phyloP scores from a whole-genome alignment of 2,797 vertebrate species.

The Chiroxiphia lanceolata region DNA sequence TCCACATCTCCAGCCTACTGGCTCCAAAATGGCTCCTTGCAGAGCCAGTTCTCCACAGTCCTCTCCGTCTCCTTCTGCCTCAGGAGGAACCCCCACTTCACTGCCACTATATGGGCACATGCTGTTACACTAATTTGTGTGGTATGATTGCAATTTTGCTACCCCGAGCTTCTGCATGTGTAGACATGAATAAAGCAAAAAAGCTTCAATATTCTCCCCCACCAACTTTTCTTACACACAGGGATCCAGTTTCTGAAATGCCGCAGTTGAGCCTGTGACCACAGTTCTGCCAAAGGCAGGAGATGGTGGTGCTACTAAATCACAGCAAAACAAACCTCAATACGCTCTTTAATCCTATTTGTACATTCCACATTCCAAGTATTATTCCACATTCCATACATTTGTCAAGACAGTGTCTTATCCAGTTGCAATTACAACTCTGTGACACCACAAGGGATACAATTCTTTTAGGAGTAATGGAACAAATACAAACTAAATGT shows the following conservation, averaged over 20 bases:
- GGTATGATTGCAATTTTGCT: background rate
- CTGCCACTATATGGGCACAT: background rate
- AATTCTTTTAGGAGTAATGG: background rate
- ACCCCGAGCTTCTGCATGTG: background rate
- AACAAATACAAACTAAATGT: background rate
- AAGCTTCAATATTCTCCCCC: background rate
- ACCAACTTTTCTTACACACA: background rate
- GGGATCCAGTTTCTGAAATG: background rate
- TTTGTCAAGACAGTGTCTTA: background rate
- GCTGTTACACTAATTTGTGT: background rate
- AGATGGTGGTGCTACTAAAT: fast-evolving
- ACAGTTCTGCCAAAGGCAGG: background rate
- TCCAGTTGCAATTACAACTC: background rate
- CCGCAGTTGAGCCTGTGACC: background rate
- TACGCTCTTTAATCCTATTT: background rate
- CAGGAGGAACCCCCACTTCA: background rate
- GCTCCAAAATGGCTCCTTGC: background rate
- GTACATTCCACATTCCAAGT: background rate
- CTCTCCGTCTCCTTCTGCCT: background rate
- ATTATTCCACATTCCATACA: background rate
- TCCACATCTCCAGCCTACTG: background rate
- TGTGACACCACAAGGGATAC: background rate
- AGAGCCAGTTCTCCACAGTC: background rate
- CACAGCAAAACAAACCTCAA: background rate
- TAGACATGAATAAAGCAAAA: background rate